phyloP scores from a whole-genome alignment of 2,113 vertebrate species.

The Maccullochella peelii region DNA sequence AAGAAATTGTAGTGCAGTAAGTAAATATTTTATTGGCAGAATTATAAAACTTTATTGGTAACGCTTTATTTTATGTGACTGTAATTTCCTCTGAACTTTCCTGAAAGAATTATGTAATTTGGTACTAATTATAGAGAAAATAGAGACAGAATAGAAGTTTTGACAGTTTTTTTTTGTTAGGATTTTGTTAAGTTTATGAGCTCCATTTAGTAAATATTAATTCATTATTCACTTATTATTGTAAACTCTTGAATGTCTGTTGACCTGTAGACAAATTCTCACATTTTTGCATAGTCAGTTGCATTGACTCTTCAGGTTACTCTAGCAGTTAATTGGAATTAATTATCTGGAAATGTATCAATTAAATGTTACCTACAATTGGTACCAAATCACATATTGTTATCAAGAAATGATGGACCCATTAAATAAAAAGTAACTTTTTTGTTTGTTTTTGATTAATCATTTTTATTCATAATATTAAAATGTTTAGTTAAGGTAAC shows the following conservation, averaged over 20 bases:
- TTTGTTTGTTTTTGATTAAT: background rate
- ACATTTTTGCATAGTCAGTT: background rate
- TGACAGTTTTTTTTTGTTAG: background rate
- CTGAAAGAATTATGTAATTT: background rate
- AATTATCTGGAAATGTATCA: background rate
- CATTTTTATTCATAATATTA: background rate
- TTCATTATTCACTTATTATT: background rate
- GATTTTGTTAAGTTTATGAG: background rate
- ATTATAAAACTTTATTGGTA: background rate
- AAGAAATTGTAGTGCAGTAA: background rate
- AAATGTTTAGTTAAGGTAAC: background rate
- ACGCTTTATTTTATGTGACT: background rate
- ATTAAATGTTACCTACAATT: background rate
- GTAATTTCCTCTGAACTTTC: too few species aligned
- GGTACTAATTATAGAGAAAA: background rate
- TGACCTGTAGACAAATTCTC: background rate
- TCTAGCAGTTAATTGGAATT: background rate
- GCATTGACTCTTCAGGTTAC: background rate
- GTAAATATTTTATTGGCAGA: too few species aligned
- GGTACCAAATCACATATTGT: too few species aligned
- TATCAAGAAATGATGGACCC: background rate
- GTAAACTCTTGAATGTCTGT: background rate
- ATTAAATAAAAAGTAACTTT: background rate
- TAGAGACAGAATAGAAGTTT: background rate
- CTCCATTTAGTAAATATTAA: background rate